These are phyloP conservation scores for Tenebrio molitor DNA, from an alignment of 1,140 invertebrate genomes.

Conservation along the genomic window DNA sequence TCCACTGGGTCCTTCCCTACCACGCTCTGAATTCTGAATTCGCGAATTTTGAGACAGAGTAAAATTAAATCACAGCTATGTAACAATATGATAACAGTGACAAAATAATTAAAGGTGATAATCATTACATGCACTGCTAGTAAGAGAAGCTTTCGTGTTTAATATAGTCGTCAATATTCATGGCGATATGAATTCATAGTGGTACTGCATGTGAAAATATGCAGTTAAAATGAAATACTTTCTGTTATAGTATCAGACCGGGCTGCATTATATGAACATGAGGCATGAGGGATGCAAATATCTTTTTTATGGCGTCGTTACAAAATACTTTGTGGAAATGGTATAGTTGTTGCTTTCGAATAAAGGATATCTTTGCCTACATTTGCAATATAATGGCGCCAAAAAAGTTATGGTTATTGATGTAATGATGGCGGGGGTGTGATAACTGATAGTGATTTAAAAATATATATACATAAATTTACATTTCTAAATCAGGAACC, in stretches of 20 bases:
- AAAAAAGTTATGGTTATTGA: no score
- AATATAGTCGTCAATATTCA: constrained; percentile 19
- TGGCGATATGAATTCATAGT: constrained; percentile 26
- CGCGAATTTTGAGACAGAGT: no score
- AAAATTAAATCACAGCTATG: no score
- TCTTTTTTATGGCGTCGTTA: constrained; percentile 28
- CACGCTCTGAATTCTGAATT: no score
- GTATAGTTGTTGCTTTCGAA: constrained; percentile 13
- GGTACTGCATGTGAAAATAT: constrained; percentile 30
- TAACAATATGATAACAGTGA: no score
- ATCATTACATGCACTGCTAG: no score
- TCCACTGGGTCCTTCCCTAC: no score
- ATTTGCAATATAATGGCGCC: not conserved
- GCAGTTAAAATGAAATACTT: constrained; percentile 38
- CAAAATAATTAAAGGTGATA: no score
- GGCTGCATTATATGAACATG: constrained; percentile 10
- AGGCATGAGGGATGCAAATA: constrained; percentile 30
- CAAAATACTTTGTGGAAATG: constrained; percentile 6
- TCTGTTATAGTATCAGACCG: constrained; percentile 4
- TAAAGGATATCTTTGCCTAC: not conserved
- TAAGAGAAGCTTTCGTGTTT: not conserved
- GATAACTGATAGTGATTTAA: no score
- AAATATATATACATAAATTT: no score
- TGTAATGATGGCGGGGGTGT: no score
- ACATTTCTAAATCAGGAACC: no score